Conservation (phyloP, 2,797 vertebrate species). For the Dromococcyx pavoninus region DNA sequence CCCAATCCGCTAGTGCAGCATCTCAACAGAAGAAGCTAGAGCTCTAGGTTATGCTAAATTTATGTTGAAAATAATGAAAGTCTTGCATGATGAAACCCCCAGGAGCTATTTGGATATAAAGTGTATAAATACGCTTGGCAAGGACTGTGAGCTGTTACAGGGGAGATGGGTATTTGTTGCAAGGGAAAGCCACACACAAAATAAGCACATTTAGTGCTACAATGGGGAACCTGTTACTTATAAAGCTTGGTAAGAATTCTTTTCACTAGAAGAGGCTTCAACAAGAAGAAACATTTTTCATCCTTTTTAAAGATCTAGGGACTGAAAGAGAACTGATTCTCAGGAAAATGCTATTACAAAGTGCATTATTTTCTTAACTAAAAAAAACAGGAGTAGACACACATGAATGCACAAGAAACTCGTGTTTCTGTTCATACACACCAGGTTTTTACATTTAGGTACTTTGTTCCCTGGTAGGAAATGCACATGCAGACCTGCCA, state of each 20-base stretch:
- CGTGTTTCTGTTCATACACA: not conserved
- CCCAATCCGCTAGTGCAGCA: not conserved
- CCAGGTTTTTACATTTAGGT: not conserved
- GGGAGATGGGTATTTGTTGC: not conserved
- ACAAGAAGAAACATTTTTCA: not conserved
- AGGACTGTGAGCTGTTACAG: not conserved
- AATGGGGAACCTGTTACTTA: not conserved
- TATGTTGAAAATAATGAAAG: conserved; percentile 22
- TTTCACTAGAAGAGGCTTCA: conserved; percentile 28
- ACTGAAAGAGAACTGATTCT: not conserved
- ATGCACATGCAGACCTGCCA: not conserved
- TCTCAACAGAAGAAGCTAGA: not conserved
- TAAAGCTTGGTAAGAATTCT: not conserved
- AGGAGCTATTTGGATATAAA: not conserved
- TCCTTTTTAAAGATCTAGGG: not conserved
- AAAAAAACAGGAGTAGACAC: not conserved
- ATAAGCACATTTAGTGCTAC: not conserved
- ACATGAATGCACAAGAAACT: not conserved
- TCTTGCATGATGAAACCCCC: conserved; percentile 3
- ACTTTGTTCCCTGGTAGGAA: not conserved
- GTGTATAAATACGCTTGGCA: not conserved
- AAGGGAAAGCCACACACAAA: not conserved
- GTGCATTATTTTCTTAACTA: not conserved
- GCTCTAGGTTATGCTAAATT: conserved; percentile 2
- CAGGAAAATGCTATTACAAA: conserved; percentile 4